Conservation (phyloP, 2,113 vertebrate species). For the Sinocyclocheilus anophthalmus region DNA sequence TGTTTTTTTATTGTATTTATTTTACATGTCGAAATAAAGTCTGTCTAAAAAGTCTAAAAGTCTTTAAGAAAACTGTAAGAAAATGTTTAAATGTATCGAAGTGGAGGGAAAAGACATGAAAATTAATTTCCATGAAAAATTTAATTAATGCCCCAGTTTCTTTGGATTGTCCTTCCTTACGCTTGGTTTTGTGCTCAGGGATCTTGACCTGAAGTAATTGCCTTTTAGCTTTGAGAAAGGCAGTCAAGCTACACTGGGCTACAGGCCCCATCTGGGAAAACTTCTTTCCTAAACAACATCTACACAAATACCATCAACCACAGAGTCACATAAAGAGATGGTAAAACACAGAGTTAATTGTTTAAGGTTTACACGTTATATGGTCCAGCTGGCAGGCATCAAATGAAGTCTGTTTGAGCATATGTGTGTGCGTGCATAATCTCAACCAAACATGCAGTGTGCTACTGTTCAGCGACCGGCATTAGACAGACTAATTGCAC, state of each 20-base stretch:
- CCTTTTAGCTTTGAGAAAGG: conserved; percentile 27
- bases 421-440: conserved; percentile 38
- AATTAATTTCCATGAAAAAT: conserved; percentile 15
- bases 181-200: not conserved
- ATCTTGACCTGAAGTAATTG: conserved; percentile 38
- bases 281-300: conserved; percentile 21
- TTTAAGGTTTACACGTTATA: conserved; percentile 38
- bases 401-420: conserved; percentile 50
- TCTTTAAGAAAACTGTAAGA: not conserved
- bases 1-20: too few species aligned
- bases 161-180: not conserved
- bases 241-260: conserved; percentile 31
- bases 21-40: too few species aligned
- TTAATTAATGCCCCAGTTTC: not conserved
- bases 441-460: conserved; percentile 34
- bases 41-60: too few species aligned
- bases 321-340: conserved; percentile 10
- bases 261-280: conserved; percentile 5
- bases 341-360: conserved; percentile 19
- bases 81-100: not conserved
- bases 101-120: not conserved
- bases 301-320: conserved; percentile 22
- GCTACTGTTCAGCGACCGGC: conserved; percentile 48
- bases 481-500: conserved; percentile 63
- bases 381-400: conserved; percentile 80